Base-by-base conservation (phyloP, 2,113 vertebrate species). In the Oryzias woworae region DNA sequence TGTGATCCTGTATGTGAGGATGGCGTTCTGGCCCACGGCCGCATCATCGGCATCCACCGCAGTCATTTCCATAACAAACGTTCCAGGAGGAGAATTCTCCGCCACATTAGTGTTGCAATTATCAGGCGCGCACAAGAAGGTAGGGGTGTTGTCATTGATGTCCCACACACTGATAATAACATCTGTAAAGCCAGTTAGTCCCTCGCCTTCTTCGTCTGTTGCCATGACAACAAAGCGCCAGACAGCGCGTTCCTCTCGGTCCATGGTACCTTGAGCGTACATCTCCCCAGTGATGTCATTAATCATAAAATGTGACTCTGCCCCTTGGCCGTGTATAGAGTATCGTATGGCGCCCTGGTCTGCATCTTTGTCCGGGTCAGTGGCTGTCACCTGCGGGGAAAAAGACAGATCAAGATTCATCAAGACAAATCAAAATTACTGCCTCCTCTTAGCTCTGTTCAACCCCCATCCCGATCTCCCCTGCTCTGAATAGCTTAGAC, bases 201-300 rank as follows among this genome's bases (percentile, higher is more conserved):
- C 95, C 67, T 94, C 94, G 56, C 95, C 95, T 22, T 88, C 92
- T 65, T 96, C 95, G 28, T 96, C 95, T 0, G 95, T 96, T 20
- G 94, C 94, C 91, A 96, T 78, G 10, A 94, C 93, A n/a, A 96
- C 93, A 73, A 95, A 96, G 26, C 94, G 92, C 95, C 95, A 96
- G 15, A 94, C 89, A 0, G 93, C 92, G 17, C 92, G 89, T 45
- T 95, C 92, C 46, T 96, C 94, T 48, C 95, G 90, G 68, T 96
- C 92, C 80, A 96, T 66, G 15, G 85, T 90, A 83, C 92, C 92
- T 85, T 94, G 93, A 4, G 93, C 90, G 23, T 94, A 96, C 88
- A 96, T 92, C 82, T 92, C 93, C 59, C 95, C 95, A 0, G 91
- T 94, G 69, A 91, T 90, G 83, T 95, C 94, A 44, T 96, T 94